These are phyloP conservation scores for Propsilocerus akamusi DNA, from an alignment of 1,140 invertebrate species.

Conservation along the genomic window DNA sequence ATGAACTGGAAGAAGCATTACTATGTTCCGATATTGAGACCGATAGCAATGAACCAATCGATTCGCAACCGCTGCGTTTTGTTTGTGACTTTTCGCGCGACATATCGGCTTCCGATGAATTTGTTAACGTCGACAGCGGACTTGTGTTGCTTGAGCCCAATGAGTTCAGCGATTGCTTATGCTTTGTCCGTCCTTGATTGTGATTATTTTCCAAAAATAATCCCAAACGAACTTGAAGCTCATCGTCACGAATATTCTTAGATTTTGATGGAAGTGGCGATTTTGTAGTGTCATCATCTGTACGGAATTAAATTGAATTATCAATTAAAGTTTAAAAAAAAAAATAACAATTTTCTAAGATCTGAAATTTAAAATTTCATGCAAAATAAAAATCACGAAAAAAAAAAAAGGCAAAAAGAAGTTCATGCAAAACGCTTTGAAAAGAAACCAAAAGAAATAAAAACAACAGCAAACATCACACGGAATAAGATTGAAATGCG, in stretches of 20 bases:
- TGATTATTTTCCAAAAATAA: slow-evolving; percentile 51
- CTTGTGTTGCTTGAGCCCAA: slow-evolving; percentile 62
- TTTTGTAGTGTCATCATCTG: slow-evolving; percentile 8
- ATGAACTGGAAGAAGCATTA: slow-evolving; percentile 58
- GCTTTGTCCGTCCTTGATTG: slow-evolving; percentile 26
- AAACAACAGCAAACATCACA: slow-evolving; percentile 6
- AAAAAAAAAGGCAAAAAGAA: slow-evolving; percentile 6
- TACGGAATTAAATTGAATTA: slow-evolving; percentile 12
- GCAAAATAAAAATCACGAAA: not conserved
- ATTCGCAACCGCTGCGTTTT: slow-evolving; percentile 37
- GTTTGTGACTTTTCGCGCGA: slow-evolving; percentile 29
- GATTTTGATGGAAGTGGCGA: slow-evolving; percentile 10
- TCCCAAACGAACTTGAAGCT: slow-evolving; percentile 71
- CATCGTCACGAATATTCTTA: slow-evolving; percentile 34
- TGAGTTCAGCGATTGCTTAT: slow-evolving; percentile 29
- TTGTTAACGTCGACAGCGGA: slow-evolving; percentile 72
- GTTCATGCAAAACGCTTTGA: not conserved
- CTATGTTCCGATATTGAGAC: slow-evolving; percentile 56
- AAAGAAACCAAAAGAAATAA: not conserved
- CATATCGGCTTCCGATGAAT: slow-evolving; percentile 45
- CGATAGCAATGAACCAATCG: slow-evolving; percentile 60
- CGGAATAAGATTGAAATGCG: not conserved
- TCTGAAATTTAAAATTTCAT: slow-evolving; percentile 10
- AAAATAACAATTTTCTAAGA: not conserved
- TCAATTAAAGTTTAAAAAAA: not conserved